Base-by-base conservation (phyloP, 35 echinoderm and acorn worm species). In the Lytechinus variegatus region DNA sequence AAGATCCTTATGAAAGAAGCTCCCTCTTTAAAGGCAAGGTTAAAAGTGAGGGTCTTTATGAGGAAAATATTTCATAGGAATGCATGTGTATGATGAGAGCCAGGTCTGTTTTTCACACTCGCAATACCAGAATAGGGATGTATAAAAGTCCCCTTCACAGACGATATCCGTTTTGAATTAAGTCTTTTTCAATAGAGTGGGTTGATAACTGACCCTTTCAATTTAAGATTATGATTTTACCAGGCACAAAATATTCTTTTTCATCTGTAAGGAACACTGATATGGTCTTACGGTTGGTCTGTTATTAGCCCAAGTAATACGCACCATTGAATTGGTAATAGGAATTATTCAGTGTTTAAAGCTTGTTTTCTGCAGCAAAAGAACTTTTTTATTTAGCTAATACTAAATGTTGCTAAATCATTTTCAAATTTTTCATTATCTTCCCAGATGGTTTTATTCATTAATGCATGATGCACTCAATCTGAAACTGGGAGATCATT, bases 21-120 rank as follows among this genome's bases (percentile, higher is more conserved):
- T 24, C 66, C 61, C 66, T 79, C 21, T 79, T 24, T 4, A 79
- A 79, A 24, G 21, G 66, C 21, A 79, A 79, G 66, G 66, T 79
- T 79, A 79, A 79, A 79, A 79, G 66, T 79, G 66, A 79, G 66
- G n/a, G 66, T 44, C 66, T 24, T 79, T 79, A 79, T 79, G 66
- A 79, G 66, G 66, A 79, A 71, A 79, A 79, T 79, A 79, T 79
- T 79, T 79, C 66, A n/a, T 24, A 24, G 66, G 66, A 79, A 79
- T 79, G 66, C 21, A 9, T 58, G 55, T 14, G 61, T n/a, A 79
- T 79, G 19, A 79, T 79, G 66, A 79, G 19, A 79, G 66, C 66
- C 56, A 58, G 10, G 13, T 58, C 56, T 79, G 66, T 79, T 79
- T 79, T 79, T 79, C 66, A 21, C 8, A 24, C 21, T 79, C 4